These are phyloP conservation scores for Lates japonicus DNA, from an alignment of 2,797 vertebrate genomes.

Conservation along the genomic window DNA sequence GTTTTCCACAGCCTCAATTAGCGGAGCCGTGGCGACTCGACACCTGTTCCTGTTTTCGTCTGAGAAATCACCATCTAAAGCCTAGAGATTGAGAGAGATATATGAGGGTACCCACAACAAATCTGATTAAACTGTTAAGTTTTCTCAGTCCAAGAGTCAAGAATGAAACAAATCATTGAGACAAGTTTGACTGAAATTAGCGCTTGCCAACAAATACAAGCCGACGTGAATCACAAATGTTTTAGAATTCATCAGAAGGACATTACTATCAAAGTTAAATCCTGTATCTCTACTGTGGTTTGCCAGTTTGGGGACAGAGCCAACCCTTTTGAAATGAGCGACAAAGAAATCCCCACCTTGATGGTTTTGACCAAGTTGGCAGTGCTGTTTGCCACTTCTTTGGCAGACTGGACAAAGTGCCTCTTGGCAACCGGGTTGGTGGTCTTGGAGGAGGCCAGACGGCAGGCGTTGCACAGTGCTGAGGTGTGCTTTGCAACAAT, in stretches of 20 bases:
- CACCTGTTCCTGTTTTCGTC: slow-evolving; percentile 97
- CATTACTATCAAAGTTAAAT: slow-evolving; percentile 1
- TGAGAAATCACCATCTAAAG: slow-evolving; percentile 98
- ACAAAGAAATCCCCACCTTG: slow-evolving; percentile 86
- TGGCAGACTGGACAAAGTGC: slow-evolving; percentile 99
- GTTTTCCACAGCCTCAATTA: slow-evolving; percentile 98
- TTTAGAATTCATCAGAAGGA: background rate
- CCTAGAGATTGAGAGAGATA: slow-evolving; percentile 78
- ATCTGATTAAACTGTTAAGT: slow-evolving; percentile 1
- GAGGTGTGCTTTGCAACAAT: slow-evolving; percentile 99
- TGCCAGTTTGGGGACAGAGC: background rate
- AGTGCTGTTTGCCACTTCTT: slow-evolving; percentile 99
- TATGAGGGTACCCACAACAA: background rate
- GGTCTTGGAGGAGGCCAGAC: slow-evolving; percentile 96
- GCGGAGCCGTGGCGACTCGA: slow-evolving; percentile 91
- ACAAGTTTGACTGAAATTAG: background rate
- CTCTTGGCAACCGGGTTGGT: slow-evolving; percentile 97
- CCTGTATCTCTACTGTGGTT: background rate
- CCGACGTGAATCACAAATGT: background rate
- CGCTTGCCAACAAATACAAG: background rate
- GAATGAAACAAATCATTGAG: slow-evolving; percentile 14
- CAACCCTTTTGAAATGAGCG: background rate
- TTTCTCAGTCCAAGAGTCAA: background rate
- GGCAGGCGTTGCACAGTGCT: slow-evolving; percentile 97
- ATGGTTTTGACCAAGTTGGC: slow-evolving; percentile 99